Base-by-base conservation (phyloP, 1,140 invertebrate genomes). In the Drosophila saltans region DNA sequence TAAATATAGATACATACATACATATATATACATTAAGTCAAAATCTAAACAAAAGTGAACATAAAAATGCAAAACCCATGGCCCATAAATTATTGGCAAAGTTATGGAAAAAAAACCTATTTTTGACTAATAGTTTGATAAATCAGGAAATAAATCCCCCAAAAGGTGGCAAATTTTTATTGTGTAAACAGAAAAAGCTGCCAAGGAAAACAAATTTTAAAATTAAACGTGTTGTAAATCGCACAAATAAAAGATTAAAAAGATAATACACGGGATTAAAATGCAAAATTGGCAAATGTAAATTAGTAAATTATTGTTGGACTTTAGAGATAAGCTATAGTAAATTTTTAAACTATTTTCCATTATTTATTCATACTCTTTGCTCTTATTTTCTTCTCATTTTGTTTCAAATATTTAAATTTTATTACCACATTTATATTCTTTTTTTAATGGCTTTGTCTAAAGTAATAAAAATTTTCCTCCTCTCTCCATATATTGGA, bases 61-160 rank as follows among this genome's bases (percentile, higher is more conserved):
- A 73, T 57, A 62, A 48, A 33, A 55, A 58, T 10, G 6, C n/a
- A 30, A 48, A 55, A 59, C 28, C 52, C 28, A 63, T 75, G 57
- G 39, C 67, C 64, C 57, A 40, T 59, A 26, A 43, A 43, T 64
- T 55, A 36, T 41, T 26, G 39, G 39, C 45, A 58, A 16, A 69
- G 48, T 16, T 45, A n/a, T 26, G 40, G 48, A 68, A 45, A 75
- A 73, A 75, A 16, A 16, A 16, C 16, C 82, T 78, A 73, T 76
- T 70, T 70, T 78, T 69, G 79, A 81, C 82, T 86, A 81, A 85
- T 78, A 81, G 39, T 60, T 62, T 58, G 75, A 64, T 78, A 76
- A 81, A 86, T 85, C 79, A 58, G 72, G 30, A 69, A 55, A 33
- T 72, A 66, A 81, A 81, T 56, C 45, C 21, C 21, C 26, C 39